phyloP scores from a whole-genome alignment of 92 coral and sea anemone species.

The Heliopora coerulea region DNA sequence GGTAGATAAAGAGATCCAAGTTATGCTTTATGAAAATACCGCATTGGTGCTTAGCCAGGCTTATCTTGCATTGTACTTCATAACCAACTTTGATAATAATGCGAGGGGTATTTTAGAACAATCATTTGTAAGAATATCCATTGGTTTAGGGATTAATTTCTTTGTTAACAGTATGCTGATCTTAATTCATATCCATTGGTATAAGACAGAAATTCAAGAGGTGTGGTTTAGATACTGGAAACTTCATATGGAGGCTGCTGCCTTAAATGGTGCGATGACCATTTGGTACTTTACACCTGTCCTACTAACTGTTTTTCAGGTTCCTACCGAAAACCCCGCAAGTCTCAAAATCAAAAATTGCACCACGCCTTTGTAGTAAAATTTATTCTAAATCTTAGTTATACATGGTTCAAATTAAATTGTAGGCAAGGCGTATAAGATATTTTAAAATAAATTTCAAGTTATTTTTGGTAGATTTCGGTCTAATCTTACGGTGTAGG shows the following conservation, averaged over 20 bases:
- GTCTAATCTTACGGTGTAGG: no score
- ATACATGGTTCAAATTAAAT: no score
- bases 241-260: slow-evolving; percentile 3
- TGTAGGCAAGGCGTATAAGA: no score
- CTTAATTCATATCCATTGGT: slow-evolving; percentile 26
- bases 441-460: no score
- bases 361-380: slow-evolving; percentile 24
- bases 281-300: neutral
- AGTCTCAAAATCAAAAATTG: slow-evolving; percentile 11
- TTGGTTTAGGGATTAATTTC: slow-evolving; percentile 16
- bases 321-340: neutral
- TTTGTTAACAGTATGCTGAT: neutral
- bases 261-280: neutral
- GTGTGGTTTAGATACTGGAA: slow-evolving; percentile 21
- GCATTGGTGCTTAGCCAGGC: slow-evolving; percentile 32
- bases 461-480: no score
- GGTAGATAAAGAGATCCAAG: slow-evolving; percentile 27
- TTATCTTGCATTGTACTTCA: slow-evolving; percentile 17
- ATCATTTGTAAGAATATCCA: slow-evolving; percentile 10
- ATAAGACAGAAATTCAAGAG: neutral
- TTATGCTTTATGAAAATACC: slow-evolving; percentile 11
- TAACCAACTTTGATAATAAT: slow-evolving; percentile 11
- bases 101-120: neutral
- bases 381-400: no score
- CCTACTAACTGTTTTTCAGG: slow-evolving; percentile 20